phyloP scores from a whole-genome alignment of 2,797 vertebrate genomes.

The Schizothorax lantsangensis region DNA sequence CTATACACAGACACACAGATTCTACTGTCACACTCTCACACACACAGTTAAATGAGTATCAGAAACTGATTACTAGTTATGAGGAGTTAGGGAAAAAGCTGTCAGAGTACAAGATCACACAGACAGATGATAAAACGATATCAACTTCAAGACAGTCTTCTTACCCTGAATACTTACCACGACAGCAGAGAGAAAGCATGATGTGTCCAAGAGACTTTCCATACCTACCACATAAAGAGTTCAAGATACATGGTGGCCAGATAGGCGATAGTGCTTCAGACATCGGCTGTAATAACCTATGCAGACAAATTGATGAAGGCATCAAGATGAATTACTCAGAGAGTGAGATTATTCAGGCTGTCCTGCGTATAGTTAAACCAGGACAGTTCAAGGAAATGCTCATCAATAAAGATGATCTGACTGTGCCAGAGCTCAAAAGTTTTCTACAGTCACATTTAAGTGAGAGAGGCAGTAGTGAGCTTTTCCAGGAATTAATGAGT shows the following conservation, averaged over 20 bases:
- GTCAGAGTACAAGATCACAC: background rate
- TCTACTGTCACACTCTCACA: too few relatives aligned
- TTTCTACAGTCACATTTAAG: background rate
- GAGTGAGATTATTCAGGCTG: background rate
- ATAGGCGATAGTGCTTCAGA: too few relatives aligned
- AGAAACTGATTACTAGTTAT: background rate
- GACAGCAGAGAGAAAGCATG: too few relatives aligned
- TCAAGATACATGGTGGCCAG: too few relatives aligned
- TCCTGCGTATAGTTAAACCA: background rate
- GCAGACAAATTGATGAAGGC: background rate
- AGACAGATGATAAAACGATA: background rate
- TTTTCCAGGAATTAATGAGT: background rate
- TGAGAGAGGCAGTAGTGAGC: background rate
- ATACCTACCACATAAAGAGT: too few relatives aligned
- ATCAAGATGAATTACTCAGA: background rate
- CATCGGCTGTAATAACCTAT: background rate
- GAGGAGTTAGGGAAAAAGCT: background rate
- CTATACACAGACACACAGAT: too few relatives aligned
- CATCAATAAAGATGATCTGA: background rate
- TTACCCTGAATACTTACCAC: too few relatives aligned
- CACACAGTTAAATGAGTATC: background rate
- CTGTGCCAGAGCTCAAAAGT: background rate
- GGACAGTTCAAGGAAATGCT: conserved; percentile 18
- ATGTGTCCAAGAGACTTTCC: too few relatives aligned
- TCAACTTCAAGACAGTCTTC: too few relatives aligned